phyloP scores from a whole-genome alignment of 1,140 invertebrate species.

The Aphelenchoides besseyi region DNA sequence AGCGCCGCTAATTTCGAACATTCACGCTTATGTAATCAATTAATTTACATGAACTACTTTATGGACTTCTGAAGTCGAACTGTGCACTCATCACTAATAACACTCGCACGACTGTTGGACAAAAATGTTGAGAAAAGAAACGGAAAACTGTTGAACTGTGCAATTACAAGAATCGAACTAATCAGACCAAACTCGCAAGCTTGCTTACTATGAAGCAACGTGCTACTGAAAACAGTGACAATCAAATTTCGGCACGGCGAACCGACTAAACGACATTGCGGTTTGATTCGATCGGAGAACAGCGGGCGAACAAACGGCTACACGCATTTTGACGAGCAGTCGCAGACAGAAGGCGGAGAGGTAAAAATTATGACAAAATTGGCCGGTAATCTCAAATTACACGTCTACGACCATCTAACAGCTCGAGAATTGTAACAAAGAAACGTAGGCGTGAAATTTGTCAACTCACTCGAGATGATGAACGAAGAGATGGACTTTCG shows the following conservation, averaged over 20 bases:
- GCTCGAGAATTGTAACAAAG: too few species aligned
- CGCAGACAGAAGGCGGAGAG: not conserved
- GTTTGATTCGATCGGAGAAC: not conserved
- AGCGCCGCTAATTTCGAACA: not conserved
- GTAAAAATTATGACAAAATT: not conserved
- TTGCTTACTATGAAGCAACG: too few species aligned
- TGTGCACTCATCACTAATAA: not conserved
- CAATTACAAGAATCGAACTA: not conserved
- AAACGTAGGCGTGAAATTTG: too few species aligned
- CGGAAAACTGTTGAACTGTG: not conserved
- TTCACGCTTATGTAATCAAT: not conserved
- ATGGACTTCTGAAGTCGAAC: slow-evolving; percentile 5
- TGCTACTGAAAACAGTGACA: too few species aligned
- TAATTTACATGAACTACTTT: too few species aligned
- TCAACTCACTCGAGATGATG: slow-evolving; percentile 10
- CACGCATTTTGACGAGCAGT: not conserved
- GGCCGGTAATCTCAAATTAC: not conserved
- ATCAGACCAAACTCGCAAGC: too few species aligned
- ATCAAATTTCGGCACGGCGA: too few species aligned
- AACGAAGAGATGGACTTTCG: slow-evolving; percentile 11
- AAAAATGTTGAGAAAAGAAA: not conserved
- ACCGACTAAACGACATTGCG: not conserved
- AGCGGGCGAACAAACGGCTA: not conserved
- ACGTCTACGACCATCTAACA: not conserved
- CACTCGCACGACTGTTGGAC: too few species aligned